Evolutionary conservation across 2,888 invertebrate species (phyloP).

Genomic region (Chalcosyrphus nemorum): DNA sequence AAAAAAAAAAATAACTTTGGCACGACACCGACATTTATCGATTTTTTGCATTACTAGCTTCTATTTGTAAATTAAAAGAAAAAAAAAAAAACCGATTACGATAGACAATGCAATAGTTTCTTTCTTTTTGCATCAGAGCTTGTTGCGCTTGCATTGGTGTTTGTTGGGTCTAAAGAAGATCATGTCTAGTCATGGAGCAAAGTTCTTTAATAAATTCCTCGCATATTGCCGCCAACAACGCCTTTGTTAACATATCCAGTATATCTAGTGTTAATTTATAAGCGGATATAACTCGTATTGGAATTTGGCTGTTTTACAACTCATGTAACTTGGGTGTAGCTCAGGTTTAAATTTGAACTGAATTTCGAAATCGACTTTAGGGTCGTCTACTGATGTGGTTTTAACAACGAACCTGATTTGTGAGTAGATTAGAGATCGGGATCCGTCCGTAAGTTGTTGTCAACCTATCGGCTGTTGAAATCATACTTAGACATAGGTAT

Average conservation of each 20-base stretch:
- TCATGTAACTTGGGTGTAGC: neutral
- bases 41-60: conserved; percentile 31
- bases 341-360: neutral
- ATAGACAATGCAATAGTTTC: conserved; percentile 21
- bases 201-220: neutral
- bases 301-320: conserved; percentile 9
- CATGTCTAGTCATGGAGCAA: neutral
- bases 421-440: no score
- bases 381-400: neutral
- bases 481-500: no score
- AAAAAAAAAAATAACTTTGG: neutral
- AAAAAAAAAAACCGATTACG: conserved; percentile 5
- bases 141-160: neutral
- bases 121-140: neutral
- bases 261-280: neutral
- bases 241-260: neutral
- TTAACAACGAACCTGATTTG: neutral
- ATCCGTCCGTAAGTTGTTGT: no score
- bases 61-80: conserved; percentile 24
- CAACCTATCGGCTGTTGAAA: no score
- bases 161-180: neutral
- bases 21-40: conserved; percentile 4
- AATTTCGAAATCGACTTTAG: neutral
- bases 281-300: neutral
- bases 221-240: neutral